These are phyloP conservation scores for Alligator sinensis DNA, from an alignment of 2,113 vertebrate genomes.

Conservation along the genomic window DNA sequence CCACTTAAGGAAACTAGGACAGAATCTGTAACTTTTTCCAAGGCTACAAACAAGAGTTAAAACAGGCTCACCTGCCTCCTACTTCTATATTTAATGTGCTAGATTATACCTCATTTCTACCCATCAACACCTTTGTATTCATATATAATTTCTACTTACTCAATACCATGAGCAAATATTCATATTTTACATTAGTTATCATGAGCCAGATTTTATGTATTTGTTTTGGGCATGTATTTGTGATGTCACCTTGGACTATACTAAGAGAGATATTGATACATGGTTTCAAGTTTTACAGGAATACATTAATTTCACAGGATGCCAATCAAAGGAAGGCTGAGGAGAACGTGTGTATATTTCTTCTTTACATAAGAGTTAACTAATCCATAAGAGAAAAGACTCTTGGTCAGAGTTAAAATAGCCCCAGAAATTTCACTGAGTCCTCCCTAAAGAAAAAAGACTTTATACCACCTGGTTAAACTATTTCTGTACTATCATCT, in stretches of 20 bases:
- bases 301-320: not conserved
- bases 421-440: not conserved
- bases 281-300: not conserved
- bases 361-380: not conserved
- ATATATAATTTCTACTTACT: too few relatives aligned
- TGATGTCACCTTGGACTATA: not conserved
- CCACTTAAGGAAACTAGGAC: not conserved
- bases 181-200: too few relatives aligned
- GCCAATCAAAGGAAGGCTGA: not conserved
- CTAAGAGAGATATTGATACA: not conserved
- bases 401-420: not conserved
- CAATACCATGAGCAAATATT: too few relatives aligned
- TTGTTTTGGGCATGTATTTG: not conserved
- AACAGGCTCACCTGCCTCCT: too few relatives aligned
- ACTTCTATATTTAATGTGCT: too few relatives aligned
- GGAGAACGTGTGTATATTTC: not conserved
- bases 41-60: not conserved
- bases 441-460: not conserved
- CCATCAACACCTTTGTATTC: too few relatives aligned
- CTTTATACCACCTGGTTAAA: not conserved
- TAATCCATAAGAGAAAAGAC: too few relatives aligned
- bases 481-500: constrained; percentile 42
- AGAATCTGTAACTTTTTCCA: not conserved
- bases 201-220: too few relatives aligned
- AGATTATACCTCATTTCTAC: too few relatives aligned